Evolutionary conservation across 2,888 invertebrate genomes (phyloP), one percentile per base, ranked within the genome.

Genomic region (Magallana nippona): DNA sequence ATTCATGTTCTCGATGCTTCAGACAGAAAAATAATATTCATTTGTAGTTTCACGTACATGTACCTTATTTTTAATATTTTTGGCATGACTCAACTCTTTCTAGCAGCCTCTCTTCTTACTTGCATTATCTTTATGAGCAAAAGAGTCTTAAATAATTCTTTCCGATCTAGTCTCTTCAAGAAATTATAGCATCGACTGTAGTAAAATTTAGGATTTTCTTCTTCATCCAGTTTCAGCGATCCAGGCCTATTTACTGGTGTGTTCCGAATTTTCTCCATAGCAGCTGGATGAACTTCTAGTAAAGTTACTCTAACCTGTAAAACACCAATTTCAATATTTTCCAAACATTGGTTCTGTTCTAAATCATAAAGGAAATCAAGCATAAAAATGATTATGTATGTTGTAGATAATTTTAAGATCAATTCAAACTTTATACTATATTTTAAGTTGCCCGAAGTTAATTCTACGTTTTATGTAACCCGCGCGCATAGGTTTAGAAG

Each of bases 101-200:
- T 44, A 44, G 44, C 44, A 44, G 44, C 44, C 44, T 44, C 44
- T 5, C 44, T 44, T 44, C 44, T 62, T 62, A n/a, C 62, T 62
- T n/a, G n/a, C 62, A 62, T 62, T 62, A 19, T n/a, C 62, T 19
- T 62, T n/a, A 62, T 62, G 19, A 62, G 62, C 62, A 62, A 62
- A 17, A 62, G 19, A n/a, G n/a, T 19, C 19, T 62, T 62, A 19
- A 62, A 62, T 10, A 62, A 10, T 15, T 62, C 62, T 19, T n/a
- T 62, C n/a, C 62, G 62, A 62, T 62, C 62, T 62, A 2, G n/a
- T 62, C 19, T 17, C 19, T 62, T 62, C 19, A 62, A 62, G 8
- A 62, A n/a, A 19, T 62, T 62, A 19, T n/a, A 62, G 19, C n/a
- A 19, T 8, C 8, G 17, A 19, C 62, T 62, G 62, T n/a, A 62